These are phyloP conservation scores for Pelobates fuscus DNA, from an alignment of 2,113 vertebrate species.

Conservation along the genomic window DNA sequence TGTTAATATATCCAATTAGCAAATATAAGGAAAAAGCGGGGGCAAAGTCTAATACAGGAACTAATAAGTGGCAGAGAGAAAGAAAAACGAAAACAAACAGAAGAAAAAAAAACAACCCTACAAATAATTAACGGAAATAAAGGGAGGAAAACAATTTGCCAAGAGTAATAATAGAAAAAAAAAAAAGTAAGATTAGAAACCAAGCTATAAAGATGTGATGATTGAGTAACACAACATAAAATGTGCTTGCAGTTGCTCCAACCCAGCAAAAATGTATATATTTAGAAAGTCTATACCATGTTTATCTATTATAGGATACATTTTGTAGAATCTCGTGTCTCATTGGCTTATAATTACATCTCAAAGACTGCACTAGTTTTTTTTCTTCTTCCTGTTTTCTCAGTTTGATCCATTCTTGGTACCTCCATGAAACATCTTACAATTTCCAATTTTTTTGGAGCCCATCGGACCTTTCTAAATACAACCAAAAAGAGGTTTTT, in stretches of 20 bases:
- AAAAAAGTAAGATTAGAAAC: not conserved
- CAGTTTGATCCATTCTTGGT: not conserved
- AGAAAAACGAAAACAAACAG: slow-evolving; percentile 18
- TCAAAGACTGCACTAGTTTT: no score
- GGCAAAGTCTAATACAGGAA: slow-evolving; percentile 33
- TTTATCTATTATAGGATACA: not conserved
- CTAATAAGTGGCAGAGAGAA: slow-evolving; percentile 5
- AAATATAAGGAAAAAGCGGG: slow-evolving; percentile 16
- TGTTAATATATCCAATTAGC: slow-evolving; percentile 35
- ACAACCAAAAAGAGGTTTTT: slow-evolving; percentile 56
- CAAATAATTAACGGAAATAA: slow-evolving; percentile 14
- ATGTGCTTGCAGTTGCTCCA: no score
- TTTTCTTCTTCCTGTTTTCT: no score
- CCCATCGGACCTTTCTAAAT: slow-evolving; percentile 60
- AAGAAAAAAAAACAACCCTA: slow-evolving; percentile 15
- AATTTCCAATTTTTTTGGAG: slow-evolving; percentile 78
- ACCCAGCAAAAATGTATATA: not conserved
- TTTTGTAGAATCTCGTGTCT: not conserved
- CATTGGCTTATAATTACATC: no score
- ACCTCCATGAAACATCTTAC: slow-evolving; percentile 59
- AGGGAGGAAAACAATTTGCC: not conserved
- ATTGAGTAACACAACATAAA: not conserved
- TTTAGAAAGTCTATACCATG: not conserved
- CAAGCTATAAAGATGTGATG: not conserved
- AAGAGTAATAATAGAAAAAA: not conserved